Evolutionary conservation across 2,113 vertebrate species (phyloP).

Genomic region (Eulacestoma nigropectus): DNA sequence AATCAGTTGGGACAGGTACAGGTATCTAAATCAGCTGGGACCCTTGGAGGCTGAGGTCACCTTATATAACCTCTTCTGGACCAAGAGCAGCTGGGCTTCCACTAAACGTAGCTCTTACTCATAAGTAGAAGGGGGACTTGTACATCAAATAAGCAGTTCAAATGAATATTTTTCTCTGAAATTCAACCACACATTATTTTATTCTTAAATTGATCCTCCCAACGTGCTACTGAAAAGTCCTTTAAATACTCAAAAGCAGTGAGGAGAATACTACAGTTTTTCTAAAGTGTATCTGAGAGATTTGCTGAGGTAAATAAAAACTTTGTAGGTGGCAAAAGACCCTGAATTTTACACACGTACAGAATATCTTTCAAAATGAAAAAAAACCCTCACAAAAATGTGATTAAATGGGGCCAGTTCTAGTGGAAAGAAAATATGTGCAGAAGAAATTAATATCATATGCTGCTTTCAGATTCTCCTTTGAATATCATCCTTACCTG

Average conservation of each 20-base stretch:
- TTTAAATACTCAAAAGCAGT: background rate
- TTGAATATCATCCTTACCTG: background rate
- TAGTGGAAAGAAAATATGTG: background rate
- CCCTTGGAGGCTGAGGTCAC: background rate
- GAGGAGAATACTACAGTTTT: background rate
- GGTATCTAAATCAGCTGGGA: background rate
- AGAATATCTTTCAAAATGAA: background rate
- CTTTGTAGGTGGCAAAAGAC: background rate
- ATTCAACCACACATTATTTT: background rate
- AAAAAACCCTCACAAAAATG: accelerated
- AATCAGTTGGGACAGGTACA: background rate
- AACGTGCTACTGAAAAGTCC: background rate
- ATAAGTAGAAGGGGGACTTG: accelerated
- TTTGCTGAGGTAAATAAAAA: background rate
- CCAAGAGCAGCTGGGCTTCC: background rate
- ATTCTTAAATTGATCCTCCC: background rate
- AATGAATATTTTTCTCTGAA: background rate
- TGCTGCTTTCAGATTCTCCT: background rate
- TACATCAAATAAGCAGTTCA: background rate
- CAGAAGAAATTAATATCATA: background rate
- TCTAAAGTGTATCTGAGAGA: background rate
- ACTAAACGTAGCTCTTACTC: background rate
- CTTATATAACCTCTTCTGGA: background rate
- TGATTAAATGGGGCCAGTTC: background rate
- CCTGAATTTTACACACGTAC: background rate